Conservation (phyloP, 1,140 invertebrate species). For the Eubasilissa regina region DNA sequence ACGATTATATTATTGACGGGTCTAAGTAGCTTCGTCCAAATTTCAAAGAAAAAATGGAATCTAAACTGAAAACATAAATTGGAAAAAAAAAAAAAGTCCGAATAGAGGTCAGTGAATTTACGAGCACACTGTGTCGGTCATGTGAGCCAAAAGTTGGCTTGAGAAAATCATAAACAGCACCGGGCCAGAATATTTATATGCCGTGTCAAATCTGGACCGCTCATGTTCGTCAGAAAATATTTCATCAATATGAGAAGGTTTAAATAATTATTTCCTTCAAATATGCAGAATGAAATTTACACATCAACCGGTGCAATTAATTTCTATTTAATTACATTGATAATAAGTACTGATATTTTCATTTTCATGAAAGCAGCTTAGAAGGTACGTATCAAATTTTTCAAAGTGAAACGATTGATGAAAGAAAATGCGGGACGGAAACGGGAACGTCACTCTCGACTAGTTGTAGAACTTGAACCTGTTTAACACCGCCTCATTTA, state of each 20-base stretch:
- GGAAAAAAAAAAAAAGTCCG: conserved; percentile 2
- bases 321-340: too few species aligned
- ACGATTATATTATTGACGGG: too few species aligned
- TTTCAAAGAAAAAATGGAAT: not conserved
- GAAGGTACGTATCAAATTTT: too few species aligned
- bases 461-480: too few species aligned
- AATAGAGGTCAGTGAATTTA: conserved; percentile 13
- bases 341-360: too few species aligned
- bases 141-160: conserved; percentile 14
- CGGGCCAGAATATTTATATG: conserved; percentile 4
- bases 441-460: too few species aligned
- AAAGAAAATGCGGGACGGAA: too few species aligned
- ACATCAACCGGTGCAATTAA: too few species aligned
- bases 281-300: too few species aligned
- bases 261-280: not conserved
- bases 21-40: not conserved
- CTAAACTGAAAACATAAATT: not conserved
- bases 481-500: too few species aligned
- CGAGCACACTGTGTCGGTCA: conserved; percentile 1
- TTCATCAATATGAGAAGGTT: not conserved
- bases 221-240: not conserved
- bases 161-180: conserved; percentile 13
- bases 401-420: too few species aligned
- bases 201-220: not conserved
- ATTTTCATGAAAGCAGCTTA: too few species aligned